Conservation (phyloP, 2,113 vertebrate species). For the Drymodes brunneopygia region DNA sequence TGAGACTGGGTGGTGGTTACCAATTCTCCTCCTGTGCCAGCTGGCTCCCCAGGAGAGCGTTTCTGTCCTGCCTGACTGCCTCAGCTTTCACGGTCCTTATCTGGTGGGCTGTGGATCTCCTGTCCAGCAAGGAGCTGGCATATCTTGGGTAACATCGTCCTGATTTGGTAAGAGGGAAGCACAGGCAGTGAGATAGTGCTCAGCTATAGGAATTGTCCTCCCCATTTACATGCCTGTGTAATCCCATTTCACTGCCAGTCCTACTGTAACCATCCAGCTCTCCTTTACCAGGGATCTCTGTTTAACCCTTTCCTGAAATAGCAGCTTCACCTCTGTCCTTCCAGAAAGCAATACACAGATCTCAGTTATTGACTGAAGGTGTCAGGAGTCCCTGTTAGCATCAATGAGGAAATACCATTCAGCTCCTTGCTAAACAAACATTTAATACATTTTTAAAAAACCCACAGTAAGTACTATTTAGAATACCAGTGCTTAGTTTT, state of each 20-base stretch:
- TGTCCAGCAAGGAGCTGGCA: neutral
- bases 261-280: neutral
- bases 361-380: neutral
- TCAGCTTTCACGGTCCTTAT: neutral
- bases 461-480: neutral
- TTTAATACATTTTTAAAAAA: neutral
- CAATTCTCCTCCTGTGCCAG: neutral
- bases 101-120: neutral
- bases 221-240: neutral
- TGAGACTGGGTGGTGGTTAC: neutral
- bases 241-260: neutral
- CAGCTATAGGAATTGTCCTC: neutral
- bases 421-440: neutral
- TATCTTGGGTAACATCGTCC: neutral
- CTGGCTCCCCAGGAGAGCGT: neutral
- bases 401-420: neutral
- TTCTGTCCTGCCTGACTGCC: neutral
- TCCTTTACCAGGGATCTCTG: neutral
- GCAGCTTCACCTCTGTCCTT: neutral
- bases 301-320: neutral
- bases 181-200: neutral
- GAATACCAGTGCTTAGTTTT: neutral
- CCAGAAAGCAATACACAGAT: neutral
- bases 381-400: rapidly evolving
- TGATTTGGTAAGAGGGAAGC: neutral